Percentiles rank a stretch among this genome's conserved stretches.
phyloP scores from a whole-genome alignment of 2,113 vertebrate genomes.

The Tragelaphus imberbis region DNA sequence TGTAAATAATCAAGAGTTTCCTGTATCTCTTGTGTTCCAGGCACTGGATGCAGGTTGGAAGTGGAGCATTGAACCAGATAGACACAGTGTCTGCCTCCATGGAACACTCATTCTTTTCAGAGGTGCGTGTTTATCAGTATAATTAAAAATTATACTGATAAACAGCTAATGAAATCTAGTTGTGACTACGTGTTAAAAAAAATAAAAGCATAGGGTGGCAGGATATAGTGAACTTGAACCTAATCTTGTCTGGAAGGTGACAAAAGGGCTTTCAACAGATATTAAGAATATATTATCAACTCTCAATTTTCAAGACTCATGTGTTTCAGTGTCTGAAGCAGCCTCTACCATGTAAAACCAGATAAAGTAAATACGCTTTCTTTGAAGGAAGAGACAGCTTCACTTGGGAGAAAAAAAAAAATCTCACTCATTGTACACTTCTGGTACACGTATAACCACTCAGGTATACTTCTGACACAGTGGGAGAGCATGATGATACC shows the following conservation, averaged over 20 bases:
- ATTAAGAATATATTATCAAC: neutral
- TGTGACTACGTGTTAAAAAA: neutral
- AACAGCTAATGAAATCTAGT: neutral
- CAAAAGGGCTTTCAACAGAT: neutral
- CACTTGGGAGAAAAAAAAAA: neutral
- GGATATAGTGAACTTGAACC: neutral
- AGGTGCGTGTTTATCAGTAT: neutral
- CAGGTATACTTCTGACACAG: neutral
- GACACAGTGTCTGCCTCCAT: rapidly evolving
- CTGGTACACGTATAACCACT: too few species aligned
- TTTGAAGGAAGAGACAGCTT: neutral
- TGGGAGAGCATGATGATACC: neutral
- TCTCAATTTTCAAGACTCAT: neutral
- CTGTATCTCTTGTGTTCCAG: neutral
- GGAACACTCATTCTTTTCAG: neutral
- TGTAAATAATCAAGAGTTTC: neutral
- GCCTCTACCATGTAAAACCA: neutral
- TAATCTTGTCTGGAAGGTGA: neutral
- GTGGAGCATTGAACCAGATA: neutral
- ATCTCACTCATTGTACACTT: neutral
- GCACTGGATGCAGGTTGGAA: neutral
- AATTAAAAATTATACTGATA: neutral
- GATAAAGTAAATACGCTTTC: neutral
- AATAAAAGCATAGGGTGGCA: neutral
- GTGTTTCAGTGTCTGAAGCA: neutral